Evolutionary conservation across 2,888 invertebrate species (phyloP).

Genomic region (Drosophila kokeensis): DNA sequence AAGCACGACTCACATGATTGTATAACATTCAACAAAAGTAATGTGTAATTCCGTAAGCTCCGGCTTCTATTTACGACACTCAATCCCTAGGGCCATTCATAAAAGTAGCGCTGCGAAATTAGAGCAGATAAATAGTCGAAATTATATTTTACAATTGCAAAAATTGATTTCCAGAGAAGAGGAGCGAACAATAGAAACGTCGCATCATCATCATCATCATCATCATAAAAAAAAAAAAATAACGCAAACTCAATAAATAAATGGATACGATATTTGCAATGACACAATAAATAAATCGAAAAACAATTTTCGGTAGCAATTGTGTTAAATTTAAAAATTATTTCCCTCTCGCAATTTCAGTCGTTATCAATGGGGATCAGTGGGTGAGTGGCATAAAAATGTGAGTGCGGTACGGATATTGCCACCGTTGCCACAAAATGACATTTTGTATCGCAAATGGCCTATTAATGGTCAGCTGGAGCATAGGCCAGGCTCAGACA

Average conservation of each 20-base stretch:
- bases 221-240: slow-evolving; percentile 1
- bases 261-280: slow-evolving; percentile 62
- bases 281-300: slow-evolving; percentile 74
- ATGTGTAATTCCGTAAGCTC: slow-evolving; percentile 49
- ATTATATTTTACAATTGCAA: slow-evolving; percentile 53
- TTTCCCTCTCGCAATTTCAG: slow-evolving; percentile 33
- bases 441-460: slow-evolving; percentile 71
- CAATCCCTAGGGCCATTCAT: slow-evolving; percentile 34
- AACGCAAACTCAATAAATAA: slow-evolving; percentile 8
- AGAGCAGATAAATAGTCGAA: slow-evolving; percentile 70
- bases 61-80: slow-evolving; percentile 39
- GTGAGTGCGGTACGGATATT: slow-evolving; percentile 24
- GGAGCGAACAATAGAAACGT: slow-evolving; percentile 47
- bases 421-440: slow-evolving; percentile 53
- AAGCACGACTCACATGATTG: slow-evolving; percentile 35
- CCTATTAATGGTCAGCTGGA: slow-evolving; percentile 66
- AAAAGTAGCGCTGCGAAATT: slow-evolving; percentile 54
- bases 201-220: slow-evolving; percentile 34
- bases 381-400: slow-evolving; percentile 61
- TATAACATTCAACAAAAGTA: slow-evolving; percentile 43
- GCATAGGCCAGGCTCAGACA: slow-evolving; percentile 51
- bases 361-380: slow-evolving; percentile 71
- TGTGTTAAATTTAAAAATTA: slow-evolving; percentile 37
- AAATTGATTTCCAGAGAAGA: slow-evolving; percentile 54
- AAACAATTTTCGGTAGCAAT: slow-evolving; percentile 62